Evolutionary conservation across 2,888 invertebrate species (phyloP).

Genomic region (Pseudococcus viburni): DNA sequence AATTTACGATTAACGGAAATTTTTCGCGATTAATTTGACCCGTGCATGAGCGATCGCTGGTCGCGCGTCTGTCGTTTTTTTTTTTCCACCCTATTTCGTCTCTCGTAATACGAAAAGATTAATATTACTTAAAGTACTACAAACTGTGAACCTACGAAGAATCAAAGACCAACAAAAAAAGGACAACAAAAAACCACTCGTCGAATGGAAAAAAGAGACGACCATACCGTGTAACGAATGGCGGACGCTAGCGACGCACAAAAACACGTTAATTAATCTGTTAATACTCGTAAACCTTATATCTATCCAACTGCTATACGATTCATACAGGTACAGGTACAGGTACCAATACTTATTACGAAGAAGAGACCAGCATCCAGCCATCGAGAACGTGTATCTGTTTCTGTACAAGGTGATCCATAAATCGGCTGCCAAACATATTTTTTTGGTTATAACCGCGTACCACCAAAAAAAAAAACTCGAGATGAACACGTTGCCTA

Average conservation of each 20-base stretch:
- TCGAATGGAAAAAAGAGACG: conserved; percentile 14
- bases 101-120: too few species aligned
- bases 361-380: not conserved
- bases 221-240: not conserved
- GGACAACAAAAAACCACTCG: not conserved
- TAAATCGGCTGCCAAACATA: too few species aligned
- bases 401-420: too few species aligned
- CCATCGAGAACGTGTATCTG: not conserved
- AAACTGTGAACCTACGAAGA: too few species aligned
- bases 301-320: not conserved
- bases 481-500: too few species aligned
- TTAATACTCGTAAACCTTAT: conserved; percentile 20
- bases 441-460: too few species aligned
- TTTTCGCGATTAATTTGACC: not conserved
- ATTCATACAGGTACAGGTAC: not conserved
- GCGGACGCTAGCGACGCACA: conserved; percentile 10
- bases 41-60: not conserved
- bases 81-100: too few species aligned
- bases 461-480: too few species aligned
- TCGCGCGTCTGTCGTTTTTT: not conserved
- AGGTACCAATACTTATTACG: not conserved
- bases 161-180: not conserved
- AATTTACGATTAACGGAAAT: not conserved
- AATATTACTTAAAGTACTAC: too few species aligned
- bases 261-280: conserved; percentile 45